Conservation (phyloP, 1,140 invertebrate genomes). For the Carposina sasakii region DNA sequence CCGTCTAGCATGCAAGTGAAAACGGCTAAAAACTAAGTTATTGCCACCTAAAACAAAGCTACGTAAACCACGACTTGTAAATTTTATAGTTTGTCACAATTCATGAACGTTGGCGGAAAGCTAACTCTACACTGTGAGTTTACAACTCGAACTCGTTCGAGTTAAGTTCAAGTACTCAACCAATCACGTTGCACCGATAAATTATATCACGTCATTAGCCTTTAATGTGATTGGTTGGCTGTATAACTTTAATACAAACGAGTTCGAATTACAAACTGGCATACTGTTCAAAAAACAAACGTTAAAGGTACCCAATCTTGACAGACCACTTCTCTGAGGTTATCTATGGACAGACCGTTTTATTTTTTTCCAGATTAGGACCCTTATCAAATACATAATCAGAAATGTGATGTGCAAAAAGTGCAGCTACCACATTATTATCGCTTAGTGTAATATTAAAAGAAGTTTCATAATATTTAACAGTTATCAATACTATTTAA, state of each 20-base stretch:
- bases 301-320: too few relatives aligned
- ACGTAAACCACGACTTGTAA: conserved; percentile 39
- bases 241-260: not conserved
- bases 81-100: conserved; percentile 21
- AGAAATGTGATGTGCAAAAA: not conserved
- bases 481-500: not conserved
- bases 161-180: not conserved
- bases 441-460: not conserved
- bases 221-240: not conserved
- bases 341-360: too few relatives aligned
- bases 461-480: not conserved
- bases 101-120: conserved; percentile 15
- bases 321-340: too few relatives aligned
- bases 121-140: not conserved
- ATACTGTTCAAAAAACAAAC: too few relatives aligned
- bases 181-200: not conserved
- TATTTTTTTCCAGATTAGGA: too few relatives aligned
- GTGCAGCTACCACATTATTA: not conserved
- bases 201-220: not conserved
- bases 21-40: conserved; percentile 40
- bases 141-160: not conserved
- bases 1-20: too few relatives aligned
- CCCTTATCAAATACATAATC: too few relatives aligned
- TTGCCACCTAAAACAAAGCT: conserved; percentile 42
- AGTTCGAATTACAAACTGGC: too few relatives aligned